Evolutionary conservation across 30 jellyfish, hydroid and myxozoan species (phyloP).

Genomic region (Aurelia aurita complex sp. Pacific): DNA sequence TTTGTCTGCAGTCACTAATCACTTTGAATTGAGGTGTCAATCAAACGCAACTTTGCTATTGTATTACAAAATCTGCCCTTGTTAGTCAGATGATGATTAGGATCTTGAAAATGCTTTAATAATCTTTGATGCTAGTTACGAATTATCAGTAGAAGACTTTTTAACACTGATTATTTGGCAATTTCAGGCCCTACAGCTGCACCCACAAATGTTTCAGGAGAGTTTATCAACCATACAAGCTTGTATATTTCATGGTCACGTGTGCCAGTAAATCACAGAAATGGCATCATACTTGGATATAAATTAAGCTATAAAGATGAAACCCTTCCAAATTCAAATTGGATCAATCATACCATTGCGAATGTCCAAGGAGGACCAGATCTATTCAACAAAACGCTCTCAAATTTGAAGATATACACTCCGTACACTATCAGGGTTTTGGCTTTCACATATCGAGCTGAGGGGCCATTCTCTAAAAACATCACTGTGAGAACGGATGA

Average conservation of each 20-base stretch:
- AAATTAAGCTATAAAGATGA: conserved; percentile 37
- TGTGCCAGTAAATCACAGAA: conserved; percentile 24
- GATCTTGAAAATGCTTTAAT: too few relatives aligned
- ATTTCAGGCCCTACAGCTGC: conserved; percentile 46
- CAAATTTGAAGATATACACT: conserved; percentile 39
- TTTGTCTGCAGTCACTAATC: too few relatives aligned
- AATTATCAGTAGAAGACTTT: too few relatives aligned
- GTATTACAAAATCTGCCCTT: too few relatives aligned
- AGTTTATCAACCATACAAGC: conserved; percentile 37
- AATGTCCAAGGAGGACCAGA: not conserved
- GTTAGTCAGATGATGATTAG: too few relatives aligned
- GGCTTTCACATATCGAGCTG: conserved; percentile 34
- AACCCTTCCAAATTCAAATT: not conserved
- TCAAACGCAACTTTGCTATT: too few relatives aligned
- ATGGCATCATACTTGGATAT: conserved; percentile 56
- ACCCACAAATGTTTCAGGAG: conserved; percentile 51
- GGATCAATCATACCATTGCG: not conserved
- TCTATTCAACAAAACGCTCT: conserved; percentile 15
- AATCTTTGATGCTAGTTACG: too few relatives aligned
- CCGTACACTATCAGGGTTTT: conserved; percentile 23
- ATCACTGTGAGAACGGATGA: conserved; percentile 60
- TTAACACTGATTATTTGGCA: too few relatives aligned
- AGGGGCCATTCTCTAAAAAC: conserved; percentile 24
- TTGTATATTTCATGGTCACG: conserved; percentile 30
- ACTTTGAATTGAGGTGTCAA: too few relatives aligned